Evolutionary conservation across 2,797 vertebrate species (phyloP), one percentile per base, ranked within the genome.

Genomic region (Argya squamiceps): DNA sequence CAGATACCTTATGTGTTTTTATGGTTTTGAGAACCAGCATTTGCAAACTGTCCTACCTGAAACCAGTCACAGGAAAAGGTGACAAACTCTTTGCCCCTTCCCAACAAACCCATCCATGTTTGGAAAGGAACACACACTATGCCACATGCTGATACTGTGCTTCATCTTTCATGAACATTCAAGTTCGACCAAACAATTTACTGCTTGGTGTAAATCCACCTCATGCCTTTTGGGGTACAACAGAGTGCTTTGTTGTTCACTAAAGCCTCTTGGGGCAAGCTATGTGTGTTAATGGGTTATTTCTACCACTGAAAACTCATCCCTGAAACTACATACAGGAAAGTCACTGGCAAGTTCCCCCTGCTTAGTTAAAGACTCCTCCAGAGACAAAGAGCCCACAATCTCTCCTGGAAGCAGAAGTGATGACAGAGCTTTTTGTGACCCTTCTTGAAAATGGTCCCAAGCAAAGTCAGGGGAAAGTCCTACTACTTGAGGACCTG

Each of bases 101-200:
- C 39, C 46, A 69, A 37, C n/a, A 60, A 67, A 55, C 29, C 46
- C 69, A 36, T 60, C 37, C 62, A 50, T 36, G 11, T 64, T 41
- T 64, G 58, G 37, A 34, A 88, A 81, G 49, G 23, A 75, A 9
- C 84, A 39, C 10, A 22, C 37, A 37, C 37, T 26, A 16, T 18
- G 13, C 50, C 29, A 44, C 1, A 0, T 26, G 10, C 13, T n/a
- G 37, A 44, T 16, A 70, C 24, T 21, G 27, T 4, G 7, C n/a
- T 83, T 70, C 3, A 1, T 46, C 36, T 46, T 76, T 36, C 58
- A 71, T 14, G 47, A 49, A 53, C 29, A 58, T 37, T 39, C 41
- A 56, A 24, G 12, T n/a, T 20, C 44, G 29, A 56, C 9, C 15
- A 70, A 62, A 37, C 16, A 4, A 18, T 50, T 63, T 46, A n/a